These are phyloP conservation scores for Masnerella sp. DNA, from an alignment of 2,888 invertebrate species.

Conservation along the genomic window DNA sequence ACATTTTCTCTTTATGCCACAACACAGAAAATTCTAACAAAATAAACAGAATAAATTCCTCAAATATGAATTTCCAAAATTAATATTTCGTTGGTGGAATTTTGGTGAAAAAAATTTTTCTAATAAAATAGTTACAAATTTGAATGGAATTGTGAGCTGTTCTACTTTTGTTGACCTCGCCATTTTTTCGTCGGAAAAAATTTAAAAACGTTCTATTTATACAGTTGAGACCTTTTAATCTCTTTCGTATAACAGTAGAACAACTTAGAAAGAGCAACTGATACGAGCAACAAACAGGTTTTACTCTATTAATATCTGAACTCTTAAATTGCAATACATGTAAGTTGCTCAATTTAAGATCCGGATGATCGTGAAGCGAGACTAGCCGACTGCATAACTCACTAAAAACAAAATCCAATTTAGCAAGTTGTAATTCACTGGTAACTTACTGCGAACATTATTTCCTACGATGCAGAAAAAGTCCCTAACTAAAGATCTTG, in stretches of 20 bases:
- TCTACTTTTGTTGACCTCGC: not conserved
- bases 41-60: too few relatives aligned
- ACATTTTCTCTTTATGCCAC: too few relatives aligned
- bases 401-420: slow-evolving; percentile 5
- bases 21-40: too few relatives aligned
- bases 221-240: slow-evolving; percentile 1
- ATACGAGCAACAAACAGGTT: slow-evolving; percentile 15
- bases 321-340: slow-evolving; percentile 9
- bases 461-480: not conserved
- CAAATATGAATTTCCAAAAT: too few relatives aligned
- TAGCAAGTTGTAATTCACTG: slow-evolving; percentile 6
- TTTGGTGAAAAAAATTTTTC: too few relatives aligned
- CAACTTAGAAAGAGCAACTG: slow-evolving; percentile 3
- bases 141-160: too few relatives aligned
- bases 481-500: not conserved
- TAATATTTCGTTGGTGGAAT: too few relatives aligned
- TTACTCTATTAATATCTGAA: slow-evolving; percentile 18
- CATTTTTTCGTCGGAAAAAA: not conserved
- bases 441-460: not conserved
- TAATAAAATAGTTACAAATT: not conserved
- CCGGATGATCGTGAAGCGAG: not conserved
- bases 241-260: not conserved
- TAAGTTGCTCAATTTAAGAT: slow-evolving; percentile 16
- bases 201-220: not conserved
- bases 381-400: slow-evolving; percentile 3